These are phyloP conservation scores for Melanotus villosus DNA, from an alignment of 2,888 invertebrate genomes.

Conservation along the genomic window DNA sequence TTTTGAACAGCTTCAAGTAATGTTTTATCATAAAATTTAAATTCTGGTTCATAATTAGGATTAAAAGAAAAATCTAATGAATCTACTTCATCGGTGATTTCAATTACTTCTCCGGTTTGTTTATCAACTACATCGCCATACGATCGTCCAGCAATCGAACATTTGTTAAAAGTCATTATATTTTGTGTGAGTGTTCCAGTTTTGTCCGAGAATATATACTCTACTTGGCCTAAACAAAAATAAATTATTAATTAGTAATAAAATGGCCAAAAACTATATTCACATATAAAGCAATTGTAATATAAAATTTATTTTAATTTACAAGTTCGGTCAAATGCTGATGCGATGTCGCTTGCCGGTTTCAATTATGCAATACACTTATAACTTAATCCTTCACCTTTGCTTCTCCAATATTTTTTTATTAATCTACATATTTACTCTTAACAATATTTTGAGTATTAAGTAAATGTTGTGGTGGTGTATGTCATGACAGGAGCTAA, in stretches of 20 bases:
- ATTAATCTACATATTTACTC: too few species aligned
- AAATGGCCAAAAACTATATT: too few species aligned
- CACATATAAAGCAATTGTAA: too few species aligned
- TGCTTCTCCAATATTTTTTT: too few species aligned
- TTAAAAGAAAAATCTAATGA: constrained; percentile 96
- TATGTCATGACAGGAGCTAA: too few species aligned
- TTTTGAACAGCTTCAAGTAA: constrained; percentile 86
- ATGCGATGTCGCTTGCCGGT: too few species aligned
- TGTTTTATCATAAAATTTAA: constrained; percentile 93
- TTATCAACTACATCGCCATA: constrained; percentile 95
- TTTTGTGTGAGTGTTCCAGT: constrained; percentile 99
- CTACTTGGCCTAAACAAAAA: constrained; percentile 84
- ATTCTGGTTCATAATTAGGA: constrained; percentile 90
- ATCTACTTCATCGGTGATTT: constrained; percentile 85
- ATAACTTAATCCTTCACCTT: too few species aligned
- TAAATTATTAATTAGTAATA: background rate
- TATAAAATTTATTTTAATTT: too few species aligned
- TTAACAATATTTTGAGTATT: too few species aligned
- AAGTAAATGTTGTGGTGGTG: too few species aligned
- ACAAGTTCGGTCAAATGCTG: too few species aligned
- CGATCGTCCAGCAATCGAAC: constrained; percentile 91
- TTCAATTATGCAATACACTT: too few species aligned
- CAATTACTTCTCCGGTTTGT: constrained; percentile 88
- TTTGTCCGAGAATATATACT: constrained; percentile 99
- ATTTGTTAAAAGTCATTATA: constrained; percentile 99